Base-by-base conservation (phyloP, 53 echinoderm and acorn worm genomes). In the Zoroaster sp. region DNA sequence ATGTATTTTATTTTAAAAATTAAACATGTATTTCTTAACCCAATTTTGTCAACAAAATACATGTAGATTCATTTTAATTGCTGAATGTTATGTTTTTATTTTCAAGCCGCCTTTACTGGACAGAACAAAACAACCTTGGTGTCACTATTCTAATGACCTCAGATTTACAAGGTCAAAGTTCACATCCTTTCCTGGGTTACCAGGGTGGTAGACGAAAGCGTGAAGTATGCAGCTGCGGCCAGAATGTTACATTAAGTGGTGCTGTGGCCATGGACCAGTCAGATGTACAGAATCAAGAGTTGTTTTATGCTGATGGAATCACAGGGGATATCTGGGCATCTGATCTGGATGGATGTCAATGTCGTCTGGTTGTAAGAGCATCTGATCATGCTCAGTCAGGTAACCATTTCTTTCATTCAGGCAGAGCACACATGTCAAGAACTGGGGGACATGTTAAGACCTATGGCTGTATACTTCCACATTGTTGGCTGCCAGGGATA, bases 61-160 rank as follows among this genome's bases (percentile, higher is more conserved):
- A n/a, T n/a, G n/a, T n/a, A n/a, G n/a, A n/a, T n/a, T n/a, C n/a
- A n/a, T n/a, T n/a, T n/a, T n/a, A n/a, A n/a, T n/a, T n/a, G n/a
- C 47, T 13, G 7, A 13, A 46, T 12, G 23, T 33, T 32, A 14
- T 83, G 39, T 32, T 51, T 75, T 49, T 25, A 41, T 70, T 68
- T 77, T 88, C 20, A 35, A 97, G 97, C 78, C 55, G 69, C 32
- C 74, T 97, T 23, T 51, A 92, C 23, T 97, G 95, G 95, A 92
- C 91, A 15, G 95, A 95, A 46, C 40, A 55, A 34, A 20, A 14
- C 5, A 33, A 3, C 55, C 35, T 67, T 25, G 65, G 39, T 40
- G 32, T 40, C 21, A 88, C 66, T 28, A 35, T 66, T 12, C 40
- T 95, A 18, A 95, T 91, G 90, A 91, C 89, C 80, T 93, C 95